Evolutionary conservation across 1,140 invertebrate species (phyloP), one percentile per base, ranked within the genome.

Genomic region (Trachymyrmex septentrionalis): DNA sequence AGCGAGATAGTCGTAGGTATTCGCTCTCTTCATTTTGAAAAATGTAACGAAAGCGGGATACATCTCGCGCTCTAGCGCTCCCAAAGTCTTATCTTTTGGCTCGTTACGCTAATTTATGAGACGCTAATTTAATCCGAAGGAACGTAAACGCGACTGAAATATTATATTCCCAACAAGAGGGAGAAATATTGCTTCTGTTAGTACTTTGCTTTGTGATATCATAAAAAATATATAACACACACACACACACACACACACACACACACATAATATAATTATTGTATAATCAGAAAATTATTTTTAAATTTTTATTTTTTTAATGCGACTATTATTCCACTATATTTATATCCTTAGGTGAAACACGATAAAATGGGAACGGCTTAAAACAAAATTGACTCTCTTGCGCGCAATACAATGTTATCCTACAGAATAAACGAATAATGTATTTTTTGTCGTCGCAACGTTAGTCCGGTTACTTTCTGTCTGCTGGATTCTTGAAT

Each of bases 101-200:
- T 48, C 53, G 34, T 82, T 61, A 61, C 16, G 55, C 9, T 59
- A 82, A 82, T 82, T 82, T 81, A 57, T 14, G 64, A 24, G 27
- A 55, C 27, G 30, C 66, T 38, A 53, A 80, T 69, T 80, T 80
- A 38, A 80, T 69, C 30, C 24, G 27, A 16, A 44, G 57, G 27
- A 57, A 57, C 57, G 24, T 24, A 44, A 34, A 55, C 27, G 44
- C 14, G 12, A 67, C 19, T 30, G 4, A 78, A 78, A 78, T 78
- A 53, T 78, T 80, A 16, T 76, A 78, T 38, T 6, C 5, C 27
- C 34, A 14, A 66, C 44, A 38, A 48, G 38, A 69, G 66, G 6
- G 30, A 34, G 3, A 66, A 66, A 34, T 78, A 78, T 66, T 10
- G 3, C 24, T 34, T 1, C 34, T 14, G 24, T 72, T 82, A 72